Percentiles rank a stretch among this genome's conserved stretches.
Evolutionary conservation across 1,140 invertebrate species (phyloP).

Genomic region (Hycleus phaleratus): DNA sequence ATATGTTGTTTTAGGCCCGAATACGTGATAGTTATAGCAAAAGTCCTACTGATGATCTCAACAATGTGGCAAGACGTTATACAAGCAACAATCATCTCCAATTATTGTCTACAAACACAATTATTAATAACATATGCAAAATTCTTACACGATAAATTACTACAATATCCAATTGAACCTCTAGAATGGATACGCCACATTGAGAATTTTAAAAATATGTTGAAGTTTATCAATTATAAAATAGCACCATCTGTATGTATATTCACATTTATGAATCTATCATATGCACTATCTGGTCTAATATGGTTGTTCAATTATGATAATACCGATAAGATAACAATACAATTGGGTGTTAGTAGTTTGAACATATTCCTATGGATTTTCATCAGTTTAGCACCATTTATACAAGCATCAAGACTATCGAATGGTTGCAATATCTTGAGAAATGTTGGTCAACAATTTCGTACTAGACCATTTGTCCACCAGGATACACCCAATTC

Average conservation of each 20-base stretch:
- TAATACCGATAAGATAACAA: slow-evolving; percentile 45
- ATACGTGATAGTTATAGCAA: slow-evolving; percentile 41
- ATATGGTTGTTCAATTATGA: slow-evolving; percentile 58
- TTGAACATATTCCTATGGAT: slow-evolving; percentile 62
- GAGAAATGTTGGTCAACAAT: slow-evolving; percentile 64
- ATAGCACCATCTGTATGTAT: slow-evolving; percentile 64
- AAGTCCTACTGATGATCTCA: slow-evolving; percentile 56
- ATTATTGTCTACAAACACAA: slow-evolving; percentile 73
- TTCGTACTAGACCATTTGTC: slow-evolving; percentile 66
- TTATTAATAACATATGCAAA: slow-evolving; percentile 61
- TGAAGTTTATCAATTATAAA: slow-evolving; percentile 66
- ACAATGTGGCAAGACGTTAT: slow-evolving; percentile 70
- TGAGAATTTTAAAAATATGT: slow-evolving; percentile 63
- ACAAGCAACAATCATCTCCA: slow-evolving; percentile 67
- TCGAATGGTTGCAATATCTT: slow-evolving; percentile 64
- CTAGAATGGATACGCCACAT: slow-evolving; percentile 68
- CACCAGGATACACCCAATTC: slow-evolving; percentile 65
- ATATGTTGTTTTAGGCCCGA: slow-evolving; percentile 42
- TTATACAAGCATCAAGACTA: slow-evolving; percentile 67
- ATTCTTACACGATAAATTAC: slow-evolving; percentile 59
- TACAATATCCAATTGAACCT: slow-evolving; percentile 60
- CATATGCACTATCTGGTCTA: slow-evolving; percentile 59
- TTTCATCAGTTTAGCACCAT: slow-evolving; percentile 57
- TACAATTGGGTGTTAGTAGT: slow-evolving; percentile 52
- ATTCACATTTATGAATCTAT: slow-evolving; percentile 64